Base-by-base conservation (phyloP, 2,888 invertebrate genomes). In the Hemistola chrysoprasaria region DNA sequence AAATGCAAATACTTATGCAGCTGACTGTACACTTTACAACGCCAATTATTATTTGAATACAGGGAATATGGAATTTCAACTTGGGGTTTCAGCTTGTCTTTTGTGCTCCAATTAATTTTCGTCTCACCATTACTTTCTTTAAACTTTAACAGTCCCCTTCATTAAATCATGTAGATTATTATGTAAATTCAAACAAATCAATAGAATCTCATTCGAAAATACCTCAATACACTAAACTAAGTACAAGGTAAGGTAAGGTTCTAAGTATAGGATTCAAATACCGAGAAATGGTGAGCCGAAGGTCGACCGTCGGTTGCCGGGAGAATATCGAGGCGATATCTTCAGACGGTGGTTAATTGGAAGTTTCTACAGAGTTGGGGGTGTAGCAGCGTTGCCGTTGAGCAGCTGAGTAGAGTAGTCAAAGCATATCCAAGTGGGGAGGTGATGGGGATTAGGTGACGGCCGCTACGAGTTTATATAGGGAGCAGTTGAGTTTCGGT, bases 251-350 rank as follows among this genome's bases (percentile, higher is more conserved):
- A 78, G 80, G 77, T 74, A 84, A 80, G 81, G 78, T 77, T 80
- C 82, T 84, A 85, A 87, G 69, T 79, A 86, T 77, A 86, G 86
- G 85, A 84, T 84, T 78, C 58, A 87, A 87, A 86, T 76, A 88
- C 87, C 87, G 83, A 86, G 73, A 82, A 71, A 77, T 83, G 85
- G 75, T 84, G 86, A 78, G 86, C 80, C 68, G 75, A 61, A 64
- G 73, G 79, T 76, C 60, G 82, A 74, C 75, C 80, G 80, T 68
- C 73, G 83, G 68, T 79, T 78, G 85, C 82, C 71, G 81, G 81
- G 71, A 75, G 71, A 70, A 69, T 56, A 72, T 62, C 57, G 74
- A 74, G 73, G 76, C 73, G 70, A 58, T 63, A 76, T 84, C 84
- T 82, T 83, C 84, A 66, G 65, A 71, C 67, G 73, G 59, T 76